Evolutionary conservation across 2,888 invertebrate genomes (phyloP).

Genomic region (Sesia bembeciformis): DNA sequence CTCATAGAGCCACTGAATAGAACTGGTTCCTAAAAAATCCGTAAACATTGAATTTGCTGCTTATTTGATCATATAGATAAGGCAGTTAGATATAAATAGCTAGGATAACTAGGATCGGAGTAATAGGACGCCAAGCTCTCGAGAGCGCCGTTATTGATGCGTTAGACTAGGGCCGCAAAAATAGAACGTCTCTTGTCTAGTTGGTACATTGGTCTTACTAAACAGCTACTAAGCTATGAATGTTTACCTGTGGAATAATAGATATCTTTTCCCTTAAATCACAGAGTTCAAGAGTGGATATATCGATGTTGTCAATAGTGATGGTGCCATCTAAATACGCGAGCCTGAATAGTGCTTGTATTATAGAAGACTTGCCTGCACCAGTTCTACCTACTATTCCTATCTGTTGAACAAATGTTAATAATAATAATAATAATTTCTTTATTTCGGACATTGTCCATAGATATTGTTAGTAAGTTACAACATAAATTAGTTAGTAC

Average conservation of each 20-base stretch:
- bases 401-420: constrained; percentile 38
- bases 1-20: constrained; percentile 89
- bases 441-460: neutral
- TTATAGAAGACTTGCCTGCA: constrained; percentile 81
- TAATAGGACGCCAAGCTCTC: too few relatives aligned
- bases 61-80: too few relatives aligned
- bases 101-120: too few relatives aligned
- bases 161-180: too few relatives aligned
- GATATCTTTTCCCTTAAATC: constrained; percentile 76
- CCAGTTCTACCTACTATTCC: constrained; percentile 81
- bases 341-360: constrained; percentile 79
- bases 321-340: constrained; percentile 79
- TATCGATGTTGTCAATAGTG: constrained; percentile 79
- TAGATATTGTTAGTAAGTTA: neutral
- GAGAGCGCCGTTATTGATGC: too few relatives aligned
- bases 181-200: too few relatives aligned
- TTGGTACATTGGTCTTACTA: too few relatives aligned
- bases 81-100: too few relatives aligned
- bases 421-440: neutral
- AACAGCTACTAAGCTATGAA: too few relatives aligned
- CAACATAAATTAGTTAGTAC: neutral
- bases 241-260: constrained; percentile 75
- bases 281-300: constrained; percentile 72
- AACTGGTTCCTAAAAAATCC: constrained; percentile 79
- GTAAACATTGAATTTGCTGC: too few relatives aligned